A percentile compares a stretch with the other conserved stretches of the same genome.
phyloP scores from a whole-genome alignment of 2,113 vertebrate genomes.

The Rhinolophus sinicus region DNA sequence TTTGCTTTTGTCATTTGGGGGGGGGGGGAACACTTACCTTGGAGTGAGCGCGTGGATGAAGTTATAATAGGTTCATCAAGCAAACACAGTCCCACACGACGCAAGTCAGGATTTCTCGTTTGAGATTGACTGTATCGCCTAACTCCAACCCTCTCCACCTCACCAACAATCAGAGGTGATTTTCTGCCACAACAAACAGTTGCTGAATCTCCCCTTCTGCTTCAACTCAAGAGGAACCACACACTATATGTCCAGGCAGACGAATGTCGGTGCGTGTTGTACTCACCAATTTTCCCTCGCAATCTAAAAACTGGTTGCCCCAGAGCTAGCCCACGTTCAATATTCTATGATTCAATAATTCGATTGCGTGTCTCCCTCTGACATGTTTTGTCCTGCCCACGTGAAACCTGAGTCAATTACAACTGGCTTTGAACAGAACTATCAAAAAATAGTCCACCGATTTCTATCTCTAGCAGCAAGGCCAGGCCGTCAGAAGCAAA shows the following conservation, averaged over 20 bases:
- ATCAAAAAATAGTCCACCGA: conserved; percentile 3
- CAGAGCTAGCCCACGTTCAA: background rate
- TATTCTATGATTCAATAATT: conserved; percentile 61
- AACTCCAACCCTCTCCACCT: conserved; percentile 75
- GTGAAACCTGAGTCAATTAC: conserved; percentile 59
- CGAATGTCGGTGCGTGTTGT: background rate
- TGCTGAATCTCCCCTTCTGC: conserved; percentile 73
- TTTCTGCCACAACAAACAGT: conserved; percentile 80
- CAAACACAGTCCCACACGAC: background rate
- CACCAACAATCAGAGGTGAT: conserved; percentile 78
- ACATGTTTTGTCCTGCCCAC: conserved; percentile 64
- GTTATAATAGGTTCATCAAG: conserved; percentile 68
- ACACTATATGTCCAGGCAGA: conserved; percentile 45
- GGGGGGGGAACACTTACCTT: conserved; percentile 61
- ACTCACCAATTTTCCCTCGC: conserved; percentile 47
- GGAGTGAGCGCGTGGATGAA: conserved; percentile 69
- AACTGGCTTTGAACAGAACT: conserved; percentile 42
- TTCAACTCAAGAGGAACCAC: conserved; percentile 71
- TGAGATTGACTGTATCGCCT: conserved; percentile 61
- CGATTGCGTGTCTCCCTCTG: conserved; percentile 6
- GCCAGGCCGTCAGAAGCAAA: background rate
- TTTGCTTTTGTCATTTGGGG: conserved; percentile 71
- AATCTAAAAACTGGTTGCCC: conserved; percentile 18
- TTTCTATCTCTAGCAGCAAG: background rate
- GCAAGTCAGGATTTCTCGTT: conserved; percentile 74